Conservation (phyloP, 2,888 invertebrate species). For the Pandemis corylana region DNA sequence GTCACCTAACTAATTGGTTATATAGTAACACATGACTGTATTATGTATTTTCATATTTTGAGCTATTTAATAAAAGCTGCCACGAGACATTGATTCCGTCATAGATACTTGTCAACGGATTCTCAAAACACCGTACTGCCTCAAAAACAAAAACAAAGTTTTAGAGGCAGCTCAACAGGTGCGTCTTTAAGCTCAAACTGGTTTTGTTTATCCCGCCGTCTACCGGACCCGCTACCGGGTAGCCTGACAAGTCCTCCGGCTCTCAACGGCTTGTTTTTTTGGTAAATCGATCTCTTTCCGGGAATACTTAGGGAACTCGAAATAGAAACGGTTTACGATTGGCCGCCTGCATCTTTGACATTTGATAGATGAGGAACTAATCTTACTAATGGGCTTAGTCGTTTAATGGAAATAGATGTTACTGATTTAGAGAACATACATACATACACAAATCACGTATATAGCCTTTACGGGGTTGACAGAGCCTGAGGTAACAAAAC, state of each 20-base stretch:
- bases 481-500: too few species aligned
- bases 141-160: conserved; percentile 10
- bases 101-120: too few species aligned
- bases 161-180: conserved; percentile 32
- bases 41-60: too few species aligned
- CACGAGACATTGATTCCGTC: too few species aligned
- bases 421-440: conserved; percentile 3
- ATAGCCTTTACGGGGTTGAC: too few species aligned
- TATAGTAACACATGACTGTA: too few species aligned
- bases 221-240: conserved; percentile 19
- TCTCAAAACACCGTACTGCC: neutral
- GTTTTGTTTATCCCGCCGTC: conserved; percentile 18
- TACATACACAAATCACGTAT: too few species aligned
- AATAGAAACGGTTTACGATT: conserved; percentile 37
- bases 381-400: conserved; percentile 32
- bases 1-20: too few species aligned
- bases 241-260: conserved; percentile 31
- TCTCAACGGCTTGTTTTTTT: conserved; percentile 30
- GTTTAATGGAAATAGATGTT: conserved; percentile 27
- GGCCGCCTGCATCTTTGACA: conserved; percentile 14
- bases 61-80: too few species aligned
- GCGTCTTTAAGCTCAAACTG: conserved; percentile 25
- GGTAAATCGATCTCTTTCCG: conserved; percentile 30
- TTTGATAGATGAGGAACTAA: conserved; percentile 39
- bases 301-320: conserved; percentile 33